These are phyloP conservation scores for Sinosuthora webbiana DNA, from an alignment of 2,113 vertebrate species.

Conservation along the genomic window DNA sequence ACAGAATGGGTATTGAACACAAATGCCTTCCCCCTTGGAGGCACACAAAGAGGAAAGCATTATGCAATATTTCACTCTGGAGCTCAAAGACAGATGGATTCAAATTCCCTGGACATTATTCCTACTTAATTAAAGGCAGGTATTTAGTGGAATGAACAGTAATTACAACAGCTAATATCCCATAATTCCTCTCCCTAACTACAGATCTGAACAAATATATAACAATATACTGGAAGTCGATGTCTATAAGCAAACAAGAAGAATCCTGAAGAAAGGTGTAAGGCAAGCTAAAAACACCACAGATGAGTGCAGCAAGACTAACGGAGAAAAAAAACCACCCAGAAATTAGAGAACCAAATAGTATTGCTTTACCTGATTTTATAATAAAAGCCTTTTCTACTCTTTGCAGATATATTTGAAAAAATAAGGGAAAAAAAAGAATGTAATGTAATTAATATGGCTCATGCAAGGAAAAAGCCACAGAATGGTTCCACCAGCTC, in stretches of 20 bases:
- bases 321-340: accelerated
- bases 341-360: neutral
- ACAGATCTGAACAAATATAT: neutral
- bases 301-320: neutral
- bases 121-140: neutral
- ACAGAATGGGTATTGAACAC: neutral
- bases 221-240: neutral
- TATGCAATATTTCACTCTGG: neutral
- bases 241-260: neutral
- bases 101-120: neutral
- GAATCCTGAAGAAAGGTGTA: neutral
- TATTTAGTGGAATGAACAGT: neutral
- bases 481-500: neutral
- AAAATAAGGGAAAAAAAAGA: neutral
- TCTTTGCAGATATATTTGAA: neutral
- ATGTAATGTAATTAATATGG: neutral
- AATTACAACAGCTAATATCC: neutral
- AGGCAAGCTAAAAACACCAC: neutral
- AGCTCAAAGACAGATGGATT: neutral
- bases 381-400: neutral
- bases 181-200: neutral
- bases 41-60: neutral
- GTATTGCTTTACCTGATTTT: neutral
- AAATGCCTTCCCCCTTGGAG: neutral
- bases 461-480: neutral